Percentiles rank a stretch among this genome's conserved stretches.
Evolutionary conservation across 2,113 vertebrate genomes (phyloP).

Genomic region (Gracilinanus agilis): DNA sequence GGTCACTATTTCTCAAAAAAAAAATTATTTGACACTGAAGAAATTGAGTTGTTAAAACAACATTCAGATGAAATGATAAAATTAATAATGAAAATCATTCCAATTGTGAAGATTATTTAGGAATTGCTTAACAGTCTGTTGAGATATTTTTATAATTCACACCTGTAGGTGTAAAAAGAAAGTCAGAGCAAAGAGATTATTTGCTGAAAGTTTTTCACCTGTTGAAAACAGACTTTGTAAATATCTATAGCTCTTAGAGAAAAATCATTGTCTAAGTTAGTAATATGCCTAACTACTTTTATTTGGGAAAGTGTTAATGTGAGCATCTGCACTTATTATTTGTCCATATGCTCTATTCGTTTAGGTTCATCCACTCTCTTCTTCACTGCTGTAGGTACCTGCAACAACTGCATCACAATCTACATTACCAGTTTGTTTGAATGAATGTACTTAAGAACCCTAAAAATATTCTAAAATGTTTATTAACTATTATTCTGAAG

Average conservation of each 20-base stretch:
- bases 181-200: conserved; percentile 21
- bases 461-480: background rate
- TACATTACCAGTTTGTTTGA: background rate
- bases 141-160: conserved; percentile 40
- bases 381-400: background rate
- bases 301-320: background rate
- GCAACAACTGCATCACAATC: background rate
- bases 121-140: background rate
- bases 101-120: background rate
- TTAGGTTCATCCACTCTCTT: background rate
- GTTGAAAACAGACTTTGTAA: background rate
- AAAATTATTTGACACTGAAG: background rate
- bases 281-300: background rate
- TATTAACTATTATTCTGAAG: background rate
- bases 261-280: background rate
- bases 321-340: background rate
- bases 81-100: conserved; percentile 37
- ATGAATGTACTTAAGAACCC: background rate
- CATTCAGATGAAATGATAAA: conserved; percentile 35
- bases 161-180: conserved; percentile 30
- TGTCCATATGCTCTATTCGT: background rate
- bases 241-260: background rate
- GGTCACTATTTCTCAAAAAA: conserved; percentile 25
- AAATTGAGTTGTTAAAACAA: conserved; percentile 34
- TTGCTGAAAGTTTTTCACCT: conserved; percentile 16